phyloP scores from a whole-genome alignment of 1,140 invertebrate genomes.

The Brachionus koreanus region DNA sequence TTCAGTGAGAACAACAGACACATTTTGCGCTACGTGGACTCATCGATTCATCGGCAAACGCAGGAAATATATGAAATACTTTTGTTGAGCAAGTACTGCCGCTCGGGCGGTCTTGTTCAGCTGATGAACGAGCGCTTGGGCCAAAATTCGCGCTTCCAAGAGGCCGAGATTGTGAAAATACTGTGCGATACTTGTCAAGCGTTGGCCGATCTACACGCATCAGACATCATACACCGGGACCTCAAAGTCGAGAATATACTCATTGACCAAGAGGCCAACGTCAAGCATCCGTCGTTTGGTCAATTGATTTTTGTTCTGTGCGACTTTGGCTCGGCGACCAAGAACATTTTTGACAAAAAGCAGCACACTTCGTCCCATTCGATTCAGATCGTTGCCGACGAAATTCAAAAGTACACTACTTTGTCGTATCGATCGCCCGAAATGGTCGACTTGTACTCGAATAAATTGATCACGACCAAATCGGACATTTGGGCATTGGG shows the following conservation, averaged over 20 bases:
- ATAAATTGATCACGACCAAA: slow-evolving; percentile 81
- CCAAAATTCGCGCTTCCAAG: slow-evolving; percentile 59
- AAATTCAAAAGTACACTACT: slow-evolving; percentile 77
- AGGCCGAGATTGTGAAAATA: slow-evolving; percentile 79
- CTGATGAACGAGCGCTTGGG: slow-evolving; percentile 78
- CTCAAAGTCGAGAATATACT: slow-evolving; percentile 89
- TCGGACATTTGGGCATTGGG: slow-evolving; percentile 88
- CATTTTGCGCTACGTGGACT: slow-evolving; percentile 33
- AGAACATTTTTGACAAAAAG: slow-evolving; percentile 55
- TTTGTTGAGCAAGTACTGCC: slow-evolving; percentile 81
- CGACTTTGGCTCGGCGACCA: slow-evolving; percentile 84
- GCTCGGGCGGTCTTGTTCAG: slow-evolving; percentile 66
- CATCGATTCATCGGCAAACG: slow-evolving; percentile 49
- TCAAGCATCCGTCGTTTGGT: not conserved
- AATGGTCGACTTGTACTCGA: slow-evolving; percentile 89
- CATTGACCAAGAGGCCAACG: slow-evolving; percentile 64
- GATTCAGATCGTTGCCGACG: slow-evolving; percentile 86
- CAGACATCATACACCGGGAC: slow-evolving; percentile 89
- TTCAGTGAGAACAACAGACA: slow-evolving; percentile 11
- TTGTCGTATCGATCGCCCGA: slow-evolving; percentile 86
- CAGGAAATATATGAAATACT: slow-evolving; percentile 84
- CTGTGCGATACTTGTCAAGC: slow-evolving; percentile 91
- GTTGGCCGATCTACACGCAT: slow-evolving; percentile 84
- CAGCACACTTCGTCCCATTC: slow-evolving; percentile 79
- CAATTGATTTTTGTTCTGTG: slow-evolving; percentile 70